Evolutionary conservation across 2,888 invertebrate genomes (phyloP), one percentile per base, ranked within the genome.

Genomic region (Sthenelais limicola): DNA sequence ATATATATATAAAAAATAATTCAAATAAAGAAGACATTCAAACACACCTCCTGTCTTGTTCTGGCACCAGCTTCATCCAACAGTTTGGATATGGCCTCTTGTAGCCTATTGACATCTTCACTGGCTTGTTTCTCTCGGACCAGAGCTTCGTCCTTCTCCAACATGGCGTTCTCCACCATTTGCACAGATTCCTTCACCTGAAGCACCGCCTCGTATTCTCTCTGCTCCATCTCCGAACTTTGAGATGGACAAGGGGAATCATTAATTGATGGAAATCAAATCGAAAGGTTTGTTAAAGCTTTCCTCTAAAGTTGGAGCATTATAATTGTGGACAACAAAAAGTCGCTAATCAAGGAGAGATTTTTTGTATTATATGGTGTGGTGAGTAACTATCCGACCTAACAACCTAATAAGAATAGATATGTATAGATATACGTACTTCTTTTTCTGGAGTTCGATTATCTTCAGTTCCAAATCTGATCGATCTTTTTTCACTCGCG

Each of bases 81-180:
- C 21, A 86, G 78, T 74, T 81, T 82, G 51, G 81, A 80, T 15
- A 87, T 78, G n/a, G 82, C 82, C 24, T 81, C 82, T 73, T 83
- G 81, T 62, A 86, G 74, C 47, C 84, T 80, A 21, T 81, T 81
- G 4, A 84, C 77, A 68, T 87, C 86, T 47, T 85, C 83, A n/a
- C 82, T 81, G 32, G 80, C 82, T 73, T 86, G 85, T 26, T 80
- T 80, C 43, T 82, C 77, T 30, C 80, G 69, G 38, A 84, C 74
- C 68, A 85, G 82, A 33, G 82, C 83, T 86, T 86, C 73, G 74
- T 86, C 86, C 76, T 85, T 85, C 72, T 86, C 86, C 74, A 85
- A 62, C 26, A 84, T 78, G 26, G 85, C 85, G 32, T 81, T 81
- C 74, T 86, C 86, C 7, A 83, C 85, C 80, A 85, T 81, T 70